Evolutionary conservation across 2,888 invertebrate genomes (phyloP).

Genomic region (Lepidochitona cinerea): DNA sequence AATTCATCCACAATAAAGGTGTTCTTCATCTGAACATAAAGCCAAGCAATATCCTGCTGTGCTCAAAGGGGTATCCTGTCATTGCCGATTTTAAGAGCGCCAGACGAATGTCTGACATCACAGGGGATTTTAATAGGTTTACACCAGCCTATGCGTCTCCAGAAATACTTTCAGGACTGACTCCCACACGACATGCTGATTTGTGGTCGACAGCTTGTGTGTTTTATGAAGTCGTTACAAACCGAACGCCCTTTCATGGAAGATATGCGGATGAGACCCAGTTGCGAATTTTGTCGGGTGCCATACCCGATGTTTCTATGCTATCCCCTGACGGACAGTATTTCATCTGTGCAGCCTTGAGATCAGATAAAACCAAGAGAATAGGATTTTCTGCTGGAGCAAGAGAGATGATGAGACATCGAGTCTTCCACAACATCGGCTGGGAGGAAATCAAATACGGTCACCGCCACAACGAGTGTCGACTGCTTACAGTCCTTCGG

Average conservation of each 20-base stretch:
- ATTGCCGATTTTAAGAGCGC: not conserved
- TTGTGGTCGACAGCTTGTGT: not conserved
- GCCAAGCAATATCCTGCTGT: not conserved
- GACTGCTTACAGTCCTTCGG: not conserved
- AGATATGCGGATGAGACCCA: not conserved
- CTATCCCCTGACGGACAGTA: not conserved
- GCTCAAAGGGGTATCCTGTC: not conserved
- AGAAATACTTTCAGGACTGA: not conserved
- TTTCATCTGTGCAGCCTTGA: not conserved
- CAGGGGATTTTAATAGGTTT: not conserved
- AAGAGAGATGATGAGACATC: not conserved
- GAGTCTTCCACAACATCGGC: not conserved
- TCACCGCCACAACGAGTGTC: not conserved
- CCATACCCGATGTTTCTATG: not conserved
- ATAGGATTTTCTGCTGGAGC: not conserved
- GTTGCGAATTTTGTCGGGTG: not conserved
- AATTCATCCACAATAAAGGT: not conserved
- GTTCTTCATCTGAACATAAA: constrained; percentile 3
- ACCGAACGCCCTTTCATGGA: not conserved
- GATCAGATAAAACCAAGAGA: not conserved
- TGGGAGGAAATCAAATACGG: not conserved
- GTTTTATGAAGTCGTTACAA: not conserved
- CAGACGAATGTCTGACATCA: not conserved
- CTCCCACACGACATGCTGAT: not conserved
- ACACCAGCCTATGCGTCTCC: constrained; percentile 1